Evolutionary conservation across 2,797 vertebrate species (phyloP), one percentile per base, ranked within the genome.

Genomic region (Danio jaintianensis): DNA sequence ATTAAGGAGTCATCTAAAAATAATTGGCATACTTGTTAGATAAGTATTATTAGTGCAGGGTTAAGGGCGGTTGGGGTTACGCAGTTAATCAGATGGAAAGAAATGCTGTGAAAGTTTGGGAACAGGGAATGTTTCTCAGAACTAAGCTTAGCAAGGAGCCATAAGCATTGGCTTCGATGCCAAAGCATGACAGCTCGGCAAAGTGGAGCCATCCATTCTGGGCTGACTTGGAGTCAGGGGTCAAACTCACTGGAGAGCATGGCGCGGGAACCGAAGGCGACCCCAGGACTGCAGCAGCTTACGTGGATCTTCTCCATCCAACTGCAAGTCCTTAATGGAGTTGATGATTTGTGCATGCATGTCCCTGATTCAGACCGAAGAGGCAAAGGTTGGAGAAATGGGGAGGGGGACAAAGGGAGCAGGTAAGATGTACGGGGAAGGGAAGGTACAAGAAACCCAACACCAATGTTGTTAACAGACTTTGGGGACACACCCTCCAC

Each of bases 341-440:
- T 91, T 95, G 95, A 99, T 96, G 94, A 99, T 96, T 95, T 99
- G 96, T 84, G 95, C 96, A 95, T 98, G 96, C 96, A 97, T 96
- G 87, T 97, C 96, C 90, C 98, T 99, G 93, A 93, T 92, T 82
- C 89, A 82, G 83, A 79, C 85, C 70, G 45, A 36, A 45, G 45
- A 52, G 61, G 50, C 45, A 20, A 36, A 62, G 43, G 55, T 75
- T 40, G 36, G 53, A 38, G 55, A 29, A 79, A 38, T 48, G 56
- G 48, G 83, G 36, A 81, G 66, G 83, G 84, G 79, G 83, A 80
- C 66, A 80, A 71, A 71, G 36, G 63, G 69, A 74, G 56, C 74
- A 67, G 53, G 59, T n/a, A 47, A 78, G 69, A 55, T n/a, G 43
- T 36, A 70, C 7, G 6, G 64, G n/a, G 56, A 84, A 90, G 82